phyloP scores from a whole-genome alignment of 2,888 invertebrate genomes.

The Rhopalosiphum nymphaeae region DNA sequence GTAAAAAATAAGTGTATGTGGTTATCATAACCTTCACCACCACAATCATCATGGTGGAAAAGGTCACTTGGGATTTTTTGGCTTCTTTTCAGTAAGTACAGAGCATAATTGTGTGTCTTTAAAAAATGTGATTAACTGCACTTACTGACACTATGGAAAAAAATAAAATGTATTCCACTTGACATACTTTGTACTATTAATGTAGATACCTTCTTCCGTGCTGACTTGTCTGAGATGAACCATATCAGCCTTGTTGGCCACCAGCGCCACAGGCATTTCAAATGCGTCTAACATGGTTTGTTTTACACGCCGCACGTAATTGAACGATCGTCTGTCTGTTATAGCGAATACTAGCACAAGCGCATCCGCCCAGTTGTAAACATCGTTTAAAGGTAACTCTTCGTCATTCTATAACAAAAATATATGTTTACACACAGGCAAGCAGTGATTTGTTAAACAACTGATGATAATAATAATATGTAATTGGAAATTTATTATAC shows the following conservation, averaged over 20 bases:
- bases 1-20: too few relatives aligned
- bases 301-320: constrained; percentile 83
- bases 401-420: constrained; percentile 75
- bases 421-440: not conserved
- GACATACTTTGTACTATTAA: not conserved
- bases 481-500: not conserved
- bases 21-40: too few relatives aligned
- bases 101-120: too few relatives aligned
- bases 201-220: constrained; percentile 80
- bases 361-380: constrained; percentile 91
- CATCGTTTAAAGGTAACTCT: constrained; percentile 81
- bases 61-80: too few relatives aligned
- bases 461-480: not conserved
- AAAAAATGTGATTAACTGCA: too few relatives aligned
- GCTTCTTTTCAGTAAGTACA: too few relatives aligned
- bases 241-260: constrained; percentile 92
- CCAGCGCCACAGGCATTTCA: constrained; percentile 85
- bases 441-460: not conserved
- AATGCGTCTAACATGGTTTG: constrained; percentile 75
- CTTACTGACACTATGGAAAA: too few relatives aligned
- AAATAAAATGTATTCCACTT: not conserved
- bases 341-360: constrained; percentile 90
- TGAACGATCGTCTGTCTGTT: constrained; percentile 87
- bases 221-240: constrained; percentile 90
- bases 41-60: too few relatives aligned